A percentile compares a stretch with the other conserved stretches of the same genome.
Evolutionary conservation across 2,888 invertebrate genomes (phyloP).

Genomic region (Coecobrya sp.): DNA sequence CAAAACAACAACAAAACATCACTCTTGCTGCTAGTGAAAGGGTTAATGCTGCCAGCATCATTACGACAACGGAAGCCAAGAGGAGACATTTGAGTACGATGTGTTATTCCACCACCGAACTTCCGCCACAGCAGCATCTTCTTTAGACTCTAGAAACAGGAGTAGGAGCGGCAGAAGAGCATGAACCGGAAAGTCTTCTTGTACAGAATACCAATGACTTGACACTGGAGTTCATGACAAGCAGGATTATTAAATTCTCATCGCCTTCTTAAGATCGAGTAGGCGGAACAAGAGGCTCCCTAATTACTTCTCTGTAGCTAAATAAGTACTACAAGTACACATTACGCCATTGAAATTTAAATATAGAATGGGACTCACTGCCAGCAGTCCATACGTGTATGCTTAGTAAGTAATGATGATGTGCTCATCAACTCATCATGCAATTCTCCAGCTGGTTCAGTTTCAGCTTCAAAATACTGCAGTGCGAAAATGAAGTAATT

Average conservation of each 20-base stretch:
- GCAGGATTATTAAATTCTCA: neutral
- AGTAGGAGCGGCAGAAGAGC: neutral
- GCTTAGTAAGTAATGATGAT: no score
- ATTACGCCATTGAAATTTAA: no score
- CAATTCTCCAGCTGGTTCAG: constrained; percentile 19
- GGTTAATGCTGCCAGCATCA: neutral
- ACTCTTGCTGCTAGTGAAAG: neutral
- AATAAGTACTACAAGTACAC: no score
- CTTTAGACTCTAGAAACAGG: neutral
- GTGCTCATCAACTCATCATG: neutral
- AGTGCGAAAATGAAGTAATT: no score
- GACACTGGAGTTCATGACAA: neutral
- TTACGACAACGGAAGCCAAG: neutral
- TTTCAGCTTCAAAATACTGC: no score
- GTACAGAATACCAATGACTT: constrained; percentile 39
- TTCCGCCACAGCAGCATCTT: neutral
- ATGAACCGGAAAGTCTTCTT: constrained; percentile 7
- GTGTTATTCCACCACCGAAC: constrained; percentile 15
- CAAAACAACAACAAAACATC: no score
- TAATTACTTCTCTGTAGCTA: constrained; percentile 17
- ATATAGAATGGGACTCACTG: neutral
- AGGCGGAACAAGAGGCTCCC: neutral
- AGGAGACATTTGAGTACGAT: neutral
- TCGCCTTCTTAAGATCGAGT: neutral
- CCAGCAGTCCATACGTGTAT: no score